Conservation (phyloP, 2,113 vertebrate genomes). For the Carassius carassius region DNA sequence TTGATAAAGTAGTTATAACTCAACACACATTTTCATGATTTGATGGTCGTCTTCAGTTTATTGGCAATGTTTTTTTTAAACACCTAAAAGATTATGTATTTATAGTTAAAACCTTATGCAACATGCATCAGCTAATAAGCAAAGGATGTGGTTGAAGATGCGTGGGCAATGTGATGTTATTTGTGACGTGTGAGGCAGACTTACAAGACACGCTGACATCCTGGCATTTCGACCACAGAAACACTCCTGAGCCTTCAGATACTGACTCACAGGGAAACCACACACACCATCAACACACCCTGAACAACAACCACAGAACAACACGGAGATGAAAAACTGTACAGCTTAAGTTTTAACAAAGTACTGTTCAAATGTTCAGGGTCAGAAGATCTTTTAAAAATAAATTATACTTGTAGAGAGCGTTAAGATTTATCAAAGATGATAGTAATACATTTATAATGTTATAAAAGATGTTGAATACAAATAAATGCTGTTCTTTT, state of each 20-base stretch:
- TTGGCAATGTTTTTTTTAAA: too few relatives aligned
- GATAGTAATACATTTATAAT: too few relatives aligned
- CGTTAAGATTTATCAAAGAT: background rate
- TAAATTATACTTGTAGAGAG: background rate
- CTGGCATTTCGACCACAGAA: conserved; percentile 92
- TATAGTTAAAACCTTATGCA: background rate
- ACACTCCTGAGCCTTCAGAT: conserved; percentile 82
- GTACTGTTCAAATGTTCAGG: background rate
- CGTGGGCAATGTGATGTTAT: conserved; percentile 14
- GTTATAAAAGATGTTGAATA: background rate
- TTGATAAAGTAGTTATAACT: background rate
- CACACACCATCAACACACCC: conserved; percentile 70
- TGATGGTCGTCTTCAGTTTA: background rate
- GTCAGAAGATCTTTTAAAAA: background rate
- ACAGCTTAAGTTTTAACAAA: background rate
- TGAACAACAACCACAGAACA: conserved; percentile 65
- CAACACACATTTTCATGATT: background rate
- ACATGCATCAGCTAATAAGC: background rate
- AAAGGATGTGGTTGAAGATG: conserved; percentile 9
- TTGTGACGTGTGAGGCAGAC: conserved; percentile 51
- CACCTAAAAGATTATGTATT: background rate
- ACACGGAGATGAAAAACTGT: conserved; percentile 63
- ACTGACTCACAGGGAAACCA: conserved; percentile 93
- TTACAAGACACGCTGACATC: conserved; percentile 97
- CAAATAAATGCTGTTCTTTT: background rate